Conservation (phyloP, 2,113 vertebrate genomes). For the Bubo scandiacus region DNA sequence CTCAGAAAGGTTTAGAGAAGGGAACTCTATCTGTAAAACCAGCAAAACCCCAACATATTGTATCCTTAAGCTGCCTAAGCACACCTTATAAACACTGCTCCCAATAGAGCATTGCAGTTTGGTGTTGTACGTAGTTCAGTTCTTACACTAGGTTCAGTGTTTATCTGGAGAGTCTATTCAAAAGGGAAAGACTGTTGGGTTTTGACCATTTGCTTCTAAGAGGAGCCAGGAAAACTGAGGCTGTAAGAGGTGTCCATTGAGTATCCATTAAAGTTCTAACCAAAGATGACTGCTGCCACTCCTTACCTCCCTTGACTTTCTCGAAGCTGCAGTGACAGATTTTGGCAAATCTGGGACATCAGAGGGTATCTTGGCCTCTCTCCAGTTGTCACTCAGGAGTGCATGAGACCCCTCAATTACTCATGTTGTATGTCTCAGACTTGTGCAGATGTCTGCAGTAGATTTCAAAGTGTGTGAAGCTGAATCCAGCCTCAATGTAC, state of each 20-base stretch:
- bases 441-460: neutral
- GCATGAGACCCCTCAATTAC: neutral
- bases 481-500: neutral
- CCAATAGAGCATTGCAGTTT: accelerated
- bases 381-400: neutral
- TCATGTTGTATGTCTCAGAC: neutral
- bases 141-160: neutral
- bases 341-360: neutral
- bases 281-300: neutral
- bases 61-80: neutral
- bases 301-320: neutral
- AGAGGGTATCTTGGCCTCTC: too few relatives aligned
- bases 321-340: neutral
- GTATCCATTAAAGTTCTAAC: neutral
- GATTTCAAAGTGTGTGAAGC: neutral
- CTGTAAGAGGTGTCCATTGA: neutral
- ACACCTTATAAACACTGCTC: neutral
- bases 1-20: neutral
- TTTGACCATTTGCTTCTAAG: neutral
- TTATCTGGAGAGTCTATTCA: accelerated
- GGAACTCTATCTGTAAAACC: neutral
- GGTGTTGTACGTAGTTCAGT: neutral
- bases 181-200: neutral
- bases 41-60: neutral
- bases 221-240: neutral